Evolutionary conservation across 2,113 vertebrate species (phyloP).

Genomic region (Trichechus manatus): DNA sequence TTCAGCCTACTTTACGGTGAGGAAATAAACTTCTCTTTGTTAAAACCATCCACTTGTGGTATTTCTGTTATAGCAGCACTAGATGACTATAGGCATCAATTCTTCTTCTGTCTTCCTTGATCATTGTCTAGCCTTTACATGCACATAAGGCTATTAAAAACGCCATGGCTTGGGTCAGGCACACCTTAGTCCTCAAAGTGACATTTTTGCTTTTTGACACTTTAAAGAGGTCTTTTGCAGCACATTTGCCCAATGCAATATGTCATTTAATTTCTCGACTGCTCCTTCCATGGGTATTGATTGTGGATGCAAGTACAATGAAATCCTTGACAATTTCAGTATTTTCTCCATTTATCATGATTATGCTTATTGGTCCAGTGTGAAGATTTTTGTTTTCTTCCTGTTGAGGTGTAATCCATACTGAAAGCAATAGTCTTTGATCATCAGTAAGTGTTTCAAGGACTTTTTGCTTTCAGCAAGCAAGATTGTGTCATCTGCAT

Average conservation of each 20-base stretch:
- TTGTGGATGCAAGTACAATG: background rate
- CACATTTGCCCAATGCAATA: background rate
- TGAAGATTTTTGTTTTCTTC: background rate
- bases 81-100: background rate
- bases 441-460: background rate
- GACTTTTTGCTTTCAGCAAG: background rate
- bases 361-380: background rate
- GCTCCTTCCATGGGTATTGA: too few relatives aligned
- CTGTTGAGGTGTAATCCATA: background rate
- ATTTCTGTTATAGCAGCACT: too few relatives aligned
- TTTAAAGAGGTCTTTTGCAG: background rate
- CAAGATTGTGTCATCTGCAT: background rate
- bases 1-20: too few relatives aligned
- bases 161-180: background rate
- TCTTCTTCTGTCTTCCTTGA: background rate
- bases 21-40: too few relatives aligned
- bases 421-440: background rate
- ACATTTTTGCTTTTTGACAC: background rate
- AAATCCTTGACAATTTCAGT: background rate
- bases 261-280: background rate
- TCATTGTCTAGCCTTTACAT: background rate
- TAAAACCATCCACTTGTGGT: too few relatives aligned
- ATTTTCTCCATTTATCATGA: background rate
- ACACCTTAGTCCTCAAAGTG: background rate
- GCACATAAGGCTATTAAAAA: background rate